Conservation (phyloP, 2,797 vertebrate genomes). For the Micropoecilia bifurca region DNA sequence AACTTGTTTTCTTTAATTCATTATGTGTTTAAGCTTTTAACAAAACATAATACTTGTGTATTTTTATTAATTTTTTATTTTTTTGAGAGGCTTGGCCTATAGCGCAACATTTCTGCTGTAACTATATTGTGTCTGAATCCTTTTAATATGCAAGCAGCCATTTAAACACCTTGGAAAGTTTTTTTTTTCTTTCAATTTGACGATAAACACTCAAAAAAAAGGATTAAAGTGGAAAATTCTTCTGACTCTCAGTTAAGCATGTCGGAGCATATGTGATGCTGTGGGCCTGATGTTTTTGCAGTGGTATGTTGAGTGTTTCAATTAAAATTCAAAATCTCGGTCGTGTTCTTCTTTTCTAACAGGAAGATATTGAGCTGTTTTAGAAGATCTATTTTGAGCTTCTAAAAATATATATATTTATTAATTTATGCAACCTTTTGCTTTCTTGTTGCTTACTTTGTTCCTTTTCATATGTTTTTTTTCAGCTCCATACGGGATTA, state of each 20-base stretch:
- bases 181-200: background rate
- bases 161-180: background rate
- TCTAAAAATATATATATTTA: background rate
- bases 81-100: background rate
- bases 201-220: background rate
- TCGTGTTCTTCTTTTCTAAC: background rate
- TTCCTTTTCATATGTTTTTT: background rate
- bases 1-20: background rate
- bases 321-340: background rate
- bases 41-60: background rate
- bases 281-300: background rate
- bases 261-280: background rate
- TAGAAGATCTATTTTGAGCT: background rate
- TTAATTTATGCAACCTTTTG: background rate
- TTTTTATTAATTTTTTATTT: background rate
- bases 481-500: constrained; percentile 95
- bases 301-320: background rate
- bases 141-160: background rate
- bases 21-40: background rate
- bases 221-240: background rate
- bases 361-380: background rate
- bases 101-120: background rate
- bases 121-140: background rate
- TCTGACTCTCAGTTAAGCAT: background rate
- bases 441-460: background rate